Base-by-base conservation (phyloP, 2,888 invertebrate species). In the Amiota communis region DNA sequence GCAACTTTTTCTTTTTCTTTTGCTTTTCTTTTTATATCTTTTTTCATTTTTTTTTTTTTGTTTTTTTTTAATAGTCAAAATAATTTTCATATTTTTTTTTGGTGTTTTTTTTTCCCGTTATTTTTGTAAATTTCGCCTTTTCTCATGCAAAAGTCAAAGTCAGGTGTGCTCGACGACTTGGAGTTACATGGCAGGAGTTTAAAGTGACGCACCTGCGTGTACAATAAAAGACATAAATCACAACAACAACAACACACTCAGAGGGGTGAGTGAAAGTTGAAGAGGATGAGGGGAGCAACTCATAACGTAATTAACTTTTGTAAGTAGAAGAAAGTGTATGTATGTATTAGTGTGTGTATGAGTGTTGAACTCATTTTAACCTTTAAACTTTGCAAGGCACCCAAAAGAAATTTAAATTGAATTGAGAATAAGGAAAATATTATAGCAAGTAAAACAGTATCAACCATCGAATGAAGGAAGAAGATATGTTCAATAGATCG, bases 221-320 rank as follows among this genome's bases (percentile, higher is more conserved):
- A 63, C 36, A 63, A 46, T n/a, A 46, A 63, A 63, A 10, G 65
- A 48, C 65, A 65, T 65, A 65, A 65, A 65, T 65, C 48, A 65
- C 48, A 65, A 36, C 15, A 65, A 23, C 23, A 64, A 64, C 8
- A 6, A 17, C n/a, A 59, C 13, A 17, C 11, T 12, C 20, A 17
- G 12, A 8, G 6, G 20, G 11, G 20, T 46, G 63, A 17, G 57
- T 59, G 13, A 15, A 20, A 17, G 59, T 59, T 17, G 9, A 20
- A 1, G 57, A 4, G 15, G n/a, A 15, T 13, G 17, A 9, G 57
- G 17, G 57, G 3, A 17, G 3, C 11, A 59, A 12, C 59, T 59
- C 59, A 59, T 59, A 59, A 59, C 20, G 59, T 20, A 59, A 59
- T 59, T 59, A 59, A 59, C 59, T 59, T 59, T n/a, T 15, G 17